Evolutionary conservation across 2,113 vertebrate genomes (phyloP).

Genomic region (Probosciger aterrimus): DNA sequence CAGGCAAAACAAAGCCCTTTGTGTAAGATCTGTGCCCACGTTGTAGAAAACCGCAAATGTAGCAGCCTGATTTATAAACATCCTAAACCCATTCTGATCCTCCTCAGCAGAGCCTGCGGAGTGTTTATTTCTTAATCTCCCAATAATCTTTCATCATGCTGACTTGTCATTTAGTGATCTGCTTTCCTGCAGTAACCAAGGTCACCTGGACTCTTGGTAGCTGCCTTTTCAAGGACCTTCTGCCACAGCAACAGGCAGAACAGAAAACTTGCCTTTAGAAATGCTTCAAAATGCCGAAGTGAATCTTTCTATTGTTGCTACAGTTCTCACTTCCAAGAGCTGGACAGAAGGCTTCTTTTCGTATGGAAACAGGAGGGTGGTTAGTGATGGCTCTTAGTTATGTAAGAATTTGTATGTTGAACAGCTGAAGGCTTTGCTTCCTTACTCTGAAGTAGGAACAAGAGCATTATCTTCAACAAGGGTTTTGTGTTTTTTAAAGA

Average conservation of each 20-base stretch:
- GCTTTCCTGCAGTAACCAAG: not conserved
- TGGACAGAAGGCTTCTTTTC: not conserved
- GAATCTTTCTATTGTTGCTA: not conserved
- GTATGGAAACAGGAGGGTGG: not conserved
- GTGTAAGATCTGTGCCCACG: not conserved
- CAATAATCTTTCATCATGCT: slow-evolving; percentile 43
- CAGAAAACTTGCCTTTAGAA: not conserved
- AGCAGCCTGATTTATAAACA: not conserved
- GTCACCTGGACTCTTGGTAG: not conserved
- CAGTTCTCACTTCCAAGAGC: not conserved
- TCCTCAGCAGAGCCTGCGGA: not conserved
- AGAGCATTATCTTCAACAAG: not conserved
- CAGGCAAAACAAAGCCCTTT: not conserved
- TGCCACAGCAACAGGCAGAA: not conserved
- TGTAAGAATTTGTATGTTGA: not conserved
- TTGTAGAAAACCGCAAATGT: not conserved
- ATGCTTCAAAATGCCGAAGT: not conserved
- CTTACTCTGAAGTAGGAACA: not conserved
- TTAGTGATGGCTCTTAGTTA: not conserved
- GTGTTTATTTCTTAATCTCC: slow-evolving; percentile 33
- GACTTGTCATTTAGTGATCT: not conserved
- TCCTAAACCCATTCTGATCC: slow-evolving; percentile 35
- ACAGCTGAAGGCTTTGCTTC: not conserved
- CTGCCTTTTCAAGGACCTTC: not conserved
- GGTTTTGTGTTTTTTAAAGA: not conserved